A percentile compares a stretch with the other conserved stretches of the same genome.
Conservation (phyloP, 2,113 vertebrate species). For the Conger conger region DNA sequence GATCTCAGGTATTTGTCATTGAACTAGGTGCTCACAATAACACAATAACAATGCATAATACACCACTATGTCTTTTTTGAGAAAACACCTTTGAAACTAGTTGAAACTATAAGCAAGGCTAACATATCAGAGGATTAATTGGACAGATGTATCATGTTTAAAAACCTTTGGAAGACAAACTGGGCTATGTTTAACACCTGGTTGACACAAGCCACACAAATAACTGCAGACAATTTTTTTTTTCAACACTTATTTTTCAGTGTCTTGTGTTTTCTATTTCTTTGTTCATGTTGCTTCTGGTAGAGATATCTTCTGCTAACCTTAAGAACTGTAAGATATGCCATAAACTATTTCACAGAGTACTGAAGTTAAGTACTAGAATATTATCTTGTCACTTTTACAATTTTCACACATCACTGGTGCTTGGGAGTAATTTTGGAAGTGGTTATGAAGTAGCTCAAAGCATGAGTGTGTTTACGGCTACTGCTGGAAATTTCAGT, state of each 20-base stretch:
- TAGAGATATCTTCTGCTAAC: not conserved
- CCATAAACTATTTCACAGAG: not conserved
- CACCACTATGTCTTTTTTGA: conserved; percentile 11
- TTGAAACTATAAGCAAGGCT: conserved; percentile 36
- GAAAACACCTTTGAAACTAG: conserved; percentile 35
- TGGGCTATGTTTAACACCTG: conserved; percentile 28
- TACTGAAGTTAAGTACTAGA: not conserved
- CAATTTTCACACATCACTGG: not conserved
- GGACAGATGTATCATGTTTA: conserved; percentile 28
- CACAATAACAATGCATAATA: conserved; percentile 30
- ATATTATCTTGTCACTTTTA: not conserved
- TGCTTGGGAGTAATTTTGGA: not conserved
- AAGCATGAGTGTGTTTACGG: not conserved
- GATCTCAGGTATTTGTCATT: conserved; percentile 56
- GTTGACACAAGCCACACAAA: conserved; percentile 26
- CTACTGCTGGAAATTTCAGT: not conserved
- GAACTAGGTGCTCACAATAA: conserved; percentile 18
- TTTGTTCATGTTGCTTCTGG: conserved; percentile 1
- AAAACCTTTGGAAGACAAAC: not conserved
- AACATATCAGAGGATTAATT: conserved; percentile 52
- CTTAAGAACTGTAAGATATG: conserved; percentile 15
- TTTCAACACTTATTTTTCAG: conserved; percentile 2
- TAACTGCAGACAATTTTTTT: not conserved
- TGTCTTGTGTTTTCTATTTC: conserved; percentile 7
- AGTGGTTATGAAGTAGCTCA: not conserved